Evolutionary conservation across 2,113 vertebrate species (phyloP).

Genomic region (Haemorhous mexicanus): DNA sequence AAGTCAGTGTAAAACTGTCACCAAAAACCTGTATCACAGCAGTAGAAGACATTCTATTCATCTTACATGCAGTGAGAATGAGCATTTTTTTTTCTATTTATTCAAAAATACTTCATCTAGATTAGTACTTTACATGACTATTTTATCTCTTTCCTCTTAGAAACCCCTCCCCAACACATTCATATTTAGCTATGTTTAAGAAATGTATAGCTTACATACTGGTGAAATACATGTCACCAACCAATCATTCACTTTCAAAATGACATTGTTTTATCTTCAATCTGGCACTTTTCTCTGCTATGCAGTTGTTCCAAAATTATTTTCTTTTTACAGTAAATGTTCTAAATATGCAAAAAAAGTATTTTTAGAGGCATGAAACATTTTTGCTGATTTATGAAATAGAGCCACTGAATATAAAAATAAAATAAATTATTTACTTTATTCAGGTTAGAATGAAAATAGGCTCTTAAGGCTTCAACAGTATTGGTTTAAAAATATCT

Average conservation of each 20-base stretch:
- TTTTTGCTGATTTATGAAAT: neutral
- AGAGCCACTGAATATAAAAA: neutral
- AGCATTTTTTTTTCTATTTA: neutral
- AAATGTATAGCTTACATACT: neutral
- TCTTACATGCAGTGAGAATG: neutral
- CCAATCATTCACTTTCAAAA: neutral
- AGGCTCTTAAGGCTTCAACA: neutral
- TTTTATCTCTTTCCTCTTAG: neutral
- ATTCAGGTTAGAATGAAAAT: constrained; percentile 8
- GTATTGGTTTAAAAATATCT: neutral
- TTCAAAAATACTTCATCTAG: neutral
- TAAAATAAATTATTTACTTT: neutral
- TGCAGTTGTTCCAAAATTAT: neutral
- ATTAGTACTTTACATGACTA: neutral
- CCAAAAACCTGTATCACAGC: neutral
- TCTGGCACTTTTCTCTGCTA: neutral
- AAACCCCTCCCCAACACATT: neutral
- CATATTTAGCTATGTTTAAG: neutral
- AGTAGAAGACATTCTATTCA: neutral
- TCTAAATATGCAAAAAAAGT: neutral
- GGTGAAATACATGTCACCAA: neutral
- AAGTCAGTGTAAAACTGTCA: neutral
- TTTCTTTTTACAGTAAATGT: neutral
- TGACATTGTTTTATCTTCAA: neutral
- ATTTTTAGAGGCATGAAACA: neutral